These are phyloP conservation scores for Drosophila fuyamai DNA, from an alignment of 1,140 invertebrate species.

Conservation along the genomic window DNA sequence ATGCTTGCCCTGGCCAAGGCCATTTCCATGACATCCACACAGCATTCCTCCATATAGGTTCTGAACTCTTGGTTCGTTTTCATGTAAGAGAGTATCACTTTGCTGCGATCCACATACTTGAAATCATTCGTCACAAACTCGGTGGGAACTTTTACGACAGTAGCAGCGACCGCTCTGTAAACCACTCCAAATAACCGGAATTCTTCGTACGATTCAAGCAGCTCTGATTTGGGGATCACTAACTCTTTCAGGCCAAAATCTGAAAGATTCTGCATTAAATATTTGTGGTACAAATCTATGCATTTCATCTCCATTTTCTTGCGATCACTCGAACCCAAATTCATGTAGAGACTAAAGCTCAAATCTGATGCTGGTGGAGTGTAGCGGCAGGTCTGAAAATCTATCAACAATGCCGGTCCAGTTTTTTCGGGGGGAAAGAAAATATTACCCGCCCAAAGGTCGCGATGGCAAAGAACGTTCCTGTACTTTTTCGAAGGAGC, in stretches of 20 bases:
- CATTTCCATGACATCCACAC: slow-evolving; percentile 64
- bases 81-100: slow-evolving; percentile 57
- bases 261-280: slow-evolving; percentile 25
- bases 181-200: slow-evolving; percentile 64
- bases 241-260: slow-evolving; percentile 16
- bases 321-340: slow-evolving; percentile 41
- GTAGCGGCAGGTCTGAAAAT: slow-evolving; percentile 87
- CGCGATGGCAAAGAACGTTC: slow-evolving; percentile 87
- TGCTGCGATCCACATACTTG: slow-evolving; percentile 67
- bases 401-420: slow-evolving; percentile 86
- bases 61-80: slow-evolving; percentile 44
- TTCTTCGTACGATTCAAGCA: slow-evolving; percentile 70
- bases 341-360: slow-evolving; percentile 68
- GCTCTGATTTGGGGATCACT: slow-evolving; percentile 40
- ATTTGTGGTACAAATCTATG: slow-evolving; percentile 62
- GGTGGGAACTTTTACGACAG: slow-evolving; percentile 63
- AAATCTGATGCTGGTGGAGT: slow-evolving; percentile 87
- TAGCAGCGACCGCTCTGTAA: slow-evolving; percentile 62
- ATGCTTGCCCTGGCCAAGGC: slow-evolving; percentile 34
- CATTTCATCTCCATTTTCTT: slow-evolving; percentile 26
- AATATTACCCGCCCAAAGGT: slow-evolving; percentile 88
- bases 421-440: slow-evolving; percentile 85
- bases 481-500: slow-evolving; percentile 58
- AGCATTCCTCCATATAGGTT: slow-evolving; percentile 46
- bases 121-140: slow-evolving; percentile 62